Evolutionary conservation across 1,140 invertebrate genomes (phyloP).

Genomic region (Drosophila orosa): DNA sequence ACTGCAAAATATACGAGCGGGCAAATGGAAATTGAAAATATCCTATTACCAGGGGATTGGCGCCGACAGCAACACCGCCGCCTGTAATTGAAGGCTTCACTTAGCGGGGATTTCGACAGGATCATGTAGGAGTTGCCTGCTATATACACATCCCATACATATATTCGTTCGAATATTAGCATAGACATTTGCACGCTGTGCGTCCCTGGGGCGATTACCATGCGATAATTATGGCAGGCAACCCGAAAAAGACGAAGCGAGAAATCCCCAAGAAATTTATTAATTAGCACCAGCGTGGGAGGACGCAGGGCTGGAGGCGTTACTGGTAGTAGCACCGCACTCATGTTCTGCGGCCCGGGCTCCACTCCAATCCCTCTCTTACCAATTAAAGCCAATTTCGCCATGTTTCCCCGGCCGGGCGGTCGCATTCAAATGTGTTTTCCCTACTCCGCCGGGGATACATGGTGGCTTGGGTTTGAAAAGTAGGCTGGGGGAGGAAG

Average conservation of each 20-base stretch:
- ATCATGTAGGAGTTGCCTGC: constrained; percentile 16
- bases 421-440: constrained; percentile 57
- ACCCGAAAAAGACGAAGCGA: constrained; percentile 32
- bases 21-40: constrained; percentile 76
- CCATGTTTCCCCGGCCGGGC: constrained; percentile 47
- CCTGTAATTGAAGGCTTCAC: constrained; percentile 63
- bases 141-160: constrained; percentile 6
- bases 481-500: not conserved
- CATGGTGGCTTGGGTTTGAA: constrained; percentile 12
- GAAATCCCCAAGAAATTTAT: constrained; percentile 61
- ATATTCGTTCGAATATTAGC: constrained; percentile 43
- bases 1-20: constrained; percentile 56
- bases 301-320: not conserved
- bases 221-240: constrained; percentile 55
- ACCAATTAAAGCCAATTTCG: constrained; percentile 75
- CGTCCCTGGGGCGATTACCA: constrained; percentile 45
- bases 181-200: constrained; percentile 53
- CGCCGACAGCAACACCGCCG: constrained; percentile 47
- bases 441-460: constrained; percentile 31
- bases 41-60: constrained; percentile 70
- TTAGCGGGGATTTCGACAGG: constrained; percentile 46
- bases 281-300: constrained; percentile 42
- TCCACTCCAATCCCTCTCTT: constrained; percentile 25
- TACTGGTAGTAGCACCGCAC: constrained; percentile 14
- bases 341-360: constrained; percentile 41